phyloP scores from a whole-genome alignment of 2,113 vertebrate genomes.

The Ptilorrhoa leucosticta region DNA sequence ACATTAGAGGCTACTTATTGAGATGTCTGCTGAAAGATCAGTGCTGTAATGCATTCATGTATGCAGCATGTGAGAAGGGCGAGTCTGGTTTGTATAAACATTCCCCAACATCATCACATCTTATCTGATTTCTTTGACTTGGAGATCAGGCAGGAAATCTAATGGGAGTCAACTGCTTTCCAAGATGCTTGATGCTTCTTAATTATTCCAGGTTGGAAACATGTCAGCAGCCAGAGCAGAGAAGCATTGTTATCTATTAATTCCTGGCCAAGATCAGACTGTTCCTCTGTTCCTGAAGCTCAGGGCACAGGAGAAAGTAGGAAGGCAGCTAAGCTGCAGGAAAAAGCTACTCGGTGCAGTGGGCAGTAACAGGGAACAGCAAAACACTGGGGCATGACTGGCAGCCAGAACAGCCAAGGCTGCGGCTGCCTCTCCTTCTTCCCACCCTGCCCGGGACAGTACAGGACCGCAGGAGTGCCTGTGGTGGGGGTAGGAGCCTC shows the following conservation, averaged over 20 bases:
- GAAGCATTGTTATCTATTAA: neutral
- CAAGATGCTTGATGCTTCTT: constrained; percentile 4
- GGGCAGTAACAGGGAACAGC: neutral
- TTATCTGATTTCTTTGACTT: constrained; percentile 12
- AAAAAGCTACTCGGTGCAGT: fast-evolving
- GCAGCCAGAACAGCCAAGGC: neutral
- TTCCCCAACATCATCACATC: neutral
- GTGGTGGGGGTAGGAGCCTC: fast-evolving
- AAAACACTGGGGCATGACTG: fast-evolving
- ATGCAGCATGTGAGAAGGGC: neutral
- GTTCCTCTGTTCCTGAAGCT: neutral
- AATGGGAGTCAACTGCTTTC: constrained; percentile 11
- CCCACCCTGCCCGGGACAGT: fast-evolving
- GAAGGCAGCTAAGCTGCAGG: neutral
- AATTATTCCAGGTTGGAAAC: constrained; percentile 32
- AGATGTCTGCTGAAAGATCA: neutral
- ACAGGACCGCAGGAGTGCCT: fast-evolving
- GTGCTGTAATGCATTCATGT: neutral
- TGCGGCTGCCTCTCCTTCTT: neutral
- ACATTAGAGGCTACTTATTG: neutral
- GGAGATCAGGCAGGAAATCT: constrained; percentile 9
- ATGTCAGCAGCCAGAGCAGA: neutral
- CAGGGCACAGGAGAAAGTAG: neutral
- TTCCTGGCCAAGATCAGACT: neutral
- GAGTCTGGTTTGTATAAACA: constrained; percentile 3